Percentiles rank a stretch among this genome's conserved stretches.
These are phyloP conservation scores for Penaeus japonicus DNA, from an alignment of 1,140 invertebrate genomes.

Conservation along the genomic window DNA sequence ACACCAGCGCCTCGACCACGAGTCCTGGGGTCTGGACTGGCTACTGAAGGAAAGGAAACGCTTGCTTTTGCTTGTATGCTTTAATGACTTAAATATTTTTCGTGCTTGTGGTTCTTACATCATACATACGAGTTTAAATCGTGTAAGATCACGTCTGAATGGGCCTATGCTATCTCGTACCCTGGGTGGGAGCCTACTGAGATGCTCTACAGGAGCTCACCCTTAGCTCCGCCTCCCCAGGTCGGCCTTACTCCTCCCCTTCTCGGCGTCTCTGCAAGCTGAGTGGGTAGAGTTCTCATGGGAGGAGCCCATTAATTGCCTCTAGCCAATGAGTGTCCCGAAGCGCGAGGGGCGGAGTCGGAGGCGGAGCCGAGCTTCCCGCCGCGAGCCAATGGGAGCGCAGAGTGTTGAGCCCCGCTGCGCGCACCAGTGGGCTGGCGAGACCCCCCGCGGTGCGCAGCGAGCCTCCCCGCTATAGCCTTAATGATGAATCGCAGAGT, in stretches of 20 bases:
- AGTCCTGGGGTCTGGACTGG: not conserved
- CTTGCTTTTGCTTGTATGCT: not conserved
- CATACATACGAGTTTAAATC: not conserved
- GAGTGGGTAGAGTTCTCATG: slow-evolving; percentile 20
- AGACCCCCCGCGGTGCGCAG: slow-evolving; percentile 45
- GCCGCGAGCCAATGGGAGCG: slow-evolving; percentile 19
- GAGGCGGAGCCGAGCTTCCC: slow-evolving; percentile 28
- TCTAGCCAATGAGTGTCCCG: slow-evolving; percentile 25
- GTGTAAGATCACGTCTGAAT: not conserved
- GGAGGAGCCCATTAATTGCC: slow-evolving; percentile 31
- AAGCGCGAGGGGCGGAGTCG: slow-evolving; percentile 9
- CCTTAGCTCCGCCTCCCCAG: slow-evolving; percentile 46
- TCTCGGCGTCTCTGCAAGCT: not conserved
- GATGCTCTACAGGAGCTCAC: slow-evolving; percentile 39
- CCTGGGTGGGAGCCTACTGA: slow-evolving; percentile 48
- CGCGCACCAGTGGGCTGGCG: slow-evolving; percentile 46
- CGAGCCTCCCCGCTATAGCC: slow-evolving; percentile 45
- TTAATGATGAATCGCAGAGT: slow-evolving; percentile 51
- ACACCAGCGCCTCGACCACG: not conserved
- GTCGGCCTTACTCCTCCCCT: slow-evolving; percentile 34
- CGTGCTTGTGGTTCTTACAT: not conserved
- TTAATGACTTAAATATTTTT: not conserved
- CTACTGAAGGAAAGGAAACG: not conserved
- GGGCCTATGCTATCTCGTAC: not conserved
- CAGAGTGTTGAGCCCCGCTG: slow-evolving; percentile 31